Percentiles rank a stretch among this genome's conserved stretches.
Conservation (phyloP, 2,797 vertebrate genomes). For the Mareca strepera region DNA sequence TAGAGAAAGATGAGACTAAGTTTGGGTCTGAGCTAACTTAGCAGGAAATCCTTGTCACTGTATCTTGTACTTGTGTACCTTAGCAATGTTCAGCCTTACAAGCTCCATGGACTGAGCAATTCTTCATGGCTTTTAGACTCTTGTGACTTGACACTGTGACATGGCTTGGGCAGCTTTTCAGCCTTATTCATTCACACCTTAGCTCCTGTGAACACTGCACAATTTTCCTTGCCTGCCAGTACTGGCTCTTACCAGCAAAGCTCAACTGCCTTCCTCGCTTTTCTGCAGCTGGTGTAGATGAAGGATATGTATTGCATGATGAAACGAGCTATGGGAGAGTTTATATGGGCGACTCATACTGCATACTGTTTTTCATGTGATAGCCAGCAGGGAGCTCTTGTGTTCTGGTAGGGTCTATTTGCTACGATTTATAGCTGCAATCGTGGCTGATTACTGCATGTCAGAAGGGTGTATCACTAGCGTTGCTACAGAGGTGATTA, state of each 20-base stretch:
- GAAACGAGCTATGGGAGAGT: neutral
- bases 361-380: neutral
- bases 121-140: neutral
- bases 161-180: neutral
- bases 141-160: fast-evolving
- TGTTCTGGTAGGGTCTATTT: neutral
- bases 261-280: neutral
- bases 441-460: neutral
- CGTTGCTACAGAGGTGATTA: conserved; percentile 21
- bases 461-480: neutral
- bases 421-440: neutral
- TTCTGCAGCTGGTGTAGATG: neutral
- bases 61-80: neutral
- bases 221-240: neutral
- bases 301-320: fast-evolving
- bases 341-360: neutral
- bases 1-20: neutral
- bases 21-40: neutral
- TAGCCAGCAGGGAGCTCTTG: neutral
- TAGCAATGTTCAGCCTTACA: neutral
- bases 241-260: neutral
- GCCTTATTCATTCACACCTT: neutral
- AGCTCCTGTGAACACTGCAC: neutral
- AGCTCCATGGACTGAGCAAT: neutral
- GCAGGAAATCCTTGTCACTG: neutral